phyloP scores from a whole-genome alignment of 1,140 invertebrate species.

The Heliconius congener region DNA sequence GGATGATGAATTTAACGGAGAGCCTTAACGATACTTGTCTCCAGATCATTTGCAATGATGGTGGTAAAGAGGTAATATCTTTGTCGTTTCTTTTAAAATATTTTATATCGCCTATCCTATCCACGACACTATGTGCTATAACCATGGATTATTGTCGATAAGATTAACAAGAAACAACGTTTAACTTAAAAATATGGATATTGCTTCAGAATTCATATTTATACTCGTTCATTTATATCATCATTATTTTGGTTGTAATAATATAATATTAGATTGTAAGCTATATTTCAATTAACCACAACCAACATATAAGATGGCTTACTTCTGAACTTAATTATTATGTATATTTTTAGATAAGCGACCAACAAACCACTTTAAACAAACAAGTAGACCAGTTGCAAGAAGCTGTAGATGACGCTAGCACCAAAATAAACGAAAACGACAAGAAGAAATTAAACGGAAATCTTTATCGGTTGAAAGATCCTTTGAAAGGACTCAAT shows the following conservation, averaged over 20 bases:
- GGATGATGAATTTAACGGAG: slow-evolving; percentile 43
- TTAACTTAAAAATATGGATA: no score
- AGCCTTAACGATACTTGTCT: slow-evolving; percentile 48
- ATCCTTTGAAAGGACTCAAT: slow-evolving; percentile 8
- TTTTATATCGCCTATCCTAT: not conserved
- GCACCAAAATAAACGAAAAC: slow-evolving; percentile 36
- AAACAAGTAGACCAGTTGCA: slow-evolving; percentile 45
- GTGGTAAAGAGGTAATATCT: slow-evolving; percentile 49
- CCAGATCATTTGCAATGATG: slow-evolving; percentile 45
- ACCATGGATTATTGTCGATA: no score
- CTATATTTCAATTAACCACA: no score
- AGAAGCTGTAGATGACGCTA: slow-evolving; percentile 44
- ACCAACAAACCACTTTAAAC: slow-evolving; percentile 37
- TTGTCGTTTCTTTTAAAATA: not conserved
- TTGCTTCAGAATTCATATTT: no score
- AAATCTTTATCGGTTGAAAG: slow-evolving; percentile 28
- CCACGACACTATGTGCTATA: no score
- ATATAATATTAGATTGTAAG: no score
- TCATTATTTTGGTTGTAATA: no score
- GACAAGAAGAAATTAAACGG: slow-evolving; percentile 35
- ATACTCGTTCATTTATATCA: no score
- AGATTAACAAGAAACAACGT: no score
- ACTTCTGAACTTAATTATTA: not conserved
- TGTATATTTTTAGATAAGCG: slow-evolving; percentile 42
- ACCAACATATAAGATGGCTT: no score